phyloP scores from a whole-genome alignment of 1,140 invertebrate genomes.

The Phthorimaea operculella region DNA sequence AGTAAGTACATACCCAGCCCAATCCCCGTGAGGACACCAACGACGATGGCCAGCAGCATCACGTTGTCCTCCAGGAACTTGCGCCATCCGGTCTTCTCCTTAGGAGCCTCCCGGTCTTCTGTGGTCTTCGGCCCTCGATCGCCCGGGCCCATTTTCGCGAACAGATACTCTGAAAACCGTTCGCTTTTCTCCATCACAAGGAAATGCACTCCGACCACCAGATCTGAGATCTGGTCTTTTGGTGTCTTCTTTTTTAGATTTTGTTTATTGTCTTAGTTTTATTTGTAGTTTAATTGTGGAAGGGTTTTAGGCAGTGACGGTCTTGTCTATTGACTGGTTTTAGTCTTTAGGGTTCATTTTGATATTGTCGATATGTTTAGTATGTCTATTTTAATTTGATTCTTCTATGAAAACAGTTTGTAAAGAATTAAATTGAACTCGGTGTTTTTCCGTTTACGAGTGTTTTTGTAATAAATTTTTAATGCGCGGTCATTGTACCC shows the following conservation, averaged over 20 bases:
- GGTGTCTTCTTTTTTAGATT: conserved; percentile 2
- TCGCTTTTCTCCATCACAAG: conserved; percentile 67
- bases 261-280: conserved; percentile 5
- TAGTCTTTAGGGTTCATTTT: neutral
- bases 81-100: conserved; percentile 72
- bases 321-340: conserved; percentile 9
- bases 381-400: neutral
- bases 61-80: conserved; percentile 81
- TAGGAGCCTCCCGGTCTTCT: conserved; percentile 67
- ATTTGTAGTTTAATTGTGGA: neutral
- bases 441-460: too few relatives aligned
- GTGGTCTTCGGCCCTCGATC: conserved; percentile 66
- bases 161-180: conserved; percentile 79
- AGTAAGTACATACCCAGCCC: conserved; percentile 72
- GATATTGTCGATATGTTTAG: neutral
- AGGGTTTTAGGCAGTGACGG: conserved; percentile 3
- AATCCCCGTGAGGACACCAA: conserved; percentile 80
- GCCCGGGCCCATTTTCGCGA: conserved; percentile 74
- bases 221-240: conserved; percentile 39
- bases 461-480: too few relatives aligned
- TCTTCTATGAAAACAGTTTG: too few relatives aligned
- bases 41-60: conserved; percentile 80
- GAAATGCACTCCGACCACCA: conserved; percentile 34
- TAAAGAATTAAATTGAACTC: too few relatives aligned
- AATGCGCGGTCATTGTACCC: too few relatives aligned